phyloP scores from a whole-genome alignment of 1,140 invertebrate species.

The Agraylea sexmaculata region DNA sequence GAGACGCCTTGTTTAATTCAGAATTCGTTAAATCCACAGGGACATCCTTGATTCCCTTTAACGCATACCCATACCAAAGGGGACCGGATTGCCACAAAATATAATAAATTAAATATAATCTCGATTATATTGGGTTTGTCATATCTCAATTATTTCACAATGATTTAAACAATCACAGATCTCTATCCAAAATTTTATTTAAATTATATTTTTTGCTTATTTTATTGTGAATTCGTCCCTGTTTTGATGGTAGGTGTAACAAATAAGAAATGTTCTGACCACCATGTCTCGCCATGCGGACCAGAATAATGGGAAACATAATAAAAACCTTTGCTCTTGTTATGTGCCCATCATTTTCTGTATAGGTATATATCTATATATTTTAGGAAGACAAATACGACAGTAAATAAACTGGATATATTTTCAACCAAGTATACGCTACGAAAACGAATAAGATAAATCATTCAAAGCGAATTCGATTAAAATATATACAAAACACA shows the following conservation, averaged over 20 bases:
- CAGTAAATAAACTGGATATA: too few species aligned
- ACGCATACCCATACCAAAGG: neutral
- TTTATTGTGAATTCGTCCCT: too few species aligned
- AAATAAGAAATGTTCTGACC: slow-evolving; percentile 15
- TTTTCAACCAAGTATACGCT: too few species aligned
- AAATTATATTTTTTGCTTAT: too few species aligned
- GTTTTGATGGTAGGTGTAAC: neutral
- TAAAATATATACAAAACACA: too few species aligned
- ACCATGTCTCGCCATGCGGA: slow-evolving; percentile 13
- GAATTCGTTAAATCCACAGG: slow-evolving; percentile 17
- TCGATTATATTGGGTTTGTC: neutral
- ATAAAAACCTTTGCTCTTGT: slow-evolving; percentile 18
- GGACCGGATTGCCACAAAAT: neutral
- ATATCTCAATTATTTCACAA: neutral
- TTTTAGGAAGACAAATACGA: too few species aligned
- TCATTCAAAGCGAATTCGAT: too few species aligned
- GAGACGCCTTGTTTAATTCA: slow-evolving; percentile 19
- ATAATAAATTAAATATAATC: neutral
- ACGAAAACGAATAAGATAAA: too few species aligned
- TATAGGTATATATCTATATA: too few species aligned
- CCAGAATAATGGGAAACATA: slow-evolving; percentile 19
- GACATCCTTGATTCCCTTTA: slow-evolving; percentile 7
- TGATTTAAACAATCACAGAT: slow-evolving; percentile 4
- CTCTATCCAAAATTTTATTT: slow-evolving; percentile 1
- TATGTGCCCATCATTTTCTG: slow-evolving; percentile 16